These are phyloP conservation scores for Thera britannica DNA, from an alignment of 2,888 invertebrate species.

Conservation along the genomic window DNA sequence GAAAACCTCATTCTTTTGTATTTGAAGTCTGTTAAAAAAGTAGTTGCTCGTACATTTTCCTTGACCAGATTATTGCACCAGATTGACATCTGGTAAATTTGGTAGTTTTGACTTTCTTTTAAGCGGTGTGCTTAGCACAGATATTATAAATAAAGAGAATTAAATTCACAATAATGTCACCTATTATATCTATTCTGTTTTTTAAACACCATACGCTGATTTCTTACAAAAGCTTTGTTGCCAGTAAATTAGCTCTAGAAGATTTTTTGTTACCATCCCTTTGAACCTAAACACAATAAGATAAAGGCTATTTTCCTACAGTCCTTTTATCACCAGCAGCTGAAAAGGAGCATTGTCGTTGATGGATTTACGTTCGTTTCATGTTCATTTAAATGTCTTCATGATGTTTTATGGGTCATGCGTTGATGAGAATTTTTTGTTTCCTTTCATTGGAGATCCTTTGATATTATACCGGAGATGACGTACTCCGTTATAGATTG, in stretches of 20 bases:
- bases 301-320: conserved; percentile 4
- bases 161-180: background rate
- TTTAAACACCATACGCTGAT: background rate
- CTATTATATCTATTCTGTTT: background rate
- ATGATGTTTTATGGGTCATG: conserved; percentile 36
- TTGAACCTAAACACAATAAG: background rate
- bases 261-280: background rate
- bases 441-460: conserved; percentile 20
- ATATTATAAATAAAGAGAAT: too few relatives aligned
- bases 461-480: conserved; percentile 14
- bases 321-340: conserved; percentile 3
- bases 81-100: too few relatives aligned
- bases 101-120: too few relatives aligned
- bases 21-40: too few relatives aligned
- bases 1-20: too few relatives aligned
- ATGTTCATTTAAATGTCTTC: conserved; percentile 34
- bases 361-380: conserved; percentile 29
- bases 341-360: conserved; percentile 26
- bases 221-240: background rate
- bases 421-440: conserved; percentile 30
- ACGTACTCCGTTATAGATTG: background rate
- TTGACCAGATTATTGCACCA: too few relatives aligned
- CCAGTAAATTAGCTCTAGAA: background rate
- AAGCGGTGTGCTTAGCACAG: too few relatives aligned
- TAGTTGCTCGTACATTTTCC: too few relatives aligned